Evolutionary conservation across 2,888 invertebrate species (phyloP).

Genomic region (Papilio protenor): DNA sequence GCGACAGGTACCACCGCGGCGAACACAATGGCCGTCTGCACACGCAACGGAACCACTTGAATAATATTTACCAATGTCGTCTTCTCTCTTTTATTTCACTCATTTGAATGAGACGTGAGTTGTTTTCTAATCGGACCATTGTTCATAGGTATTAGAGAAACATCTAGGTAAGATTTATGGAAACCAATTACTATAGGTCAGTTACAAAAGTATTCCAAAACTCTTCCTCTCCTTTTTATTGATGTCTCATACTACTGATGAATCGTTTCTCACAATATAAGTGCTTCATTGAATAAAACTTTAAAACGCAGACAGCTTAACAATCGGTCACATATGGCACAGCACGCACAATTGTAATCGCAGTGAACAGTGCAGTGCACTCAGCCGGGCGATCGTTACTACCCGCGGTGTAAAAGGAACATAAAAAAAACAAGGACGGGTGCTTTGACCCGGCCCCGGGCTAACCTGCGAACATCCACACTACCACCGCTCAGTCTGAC

Average conservation of each 20-base stretch:
- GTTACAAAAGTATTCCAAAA: neutral
- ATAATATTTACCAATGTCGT: slow-evolving; percentile 38
- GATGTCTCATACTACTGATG: neutral
- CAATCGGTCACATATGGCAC: slow-evolving; percentile 9
- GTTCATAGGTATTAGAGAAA: neutral
- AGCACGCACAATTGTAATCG: slow-evolving; percentile 7
- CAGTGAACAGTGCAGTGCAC: slow-evolving; percentile 35
- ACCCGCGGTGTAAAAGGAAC: slow-evolving; percentile 25
- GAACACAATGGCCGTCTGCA: slow-evolving; percentile 33
- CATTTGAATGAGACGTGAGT: neutral
- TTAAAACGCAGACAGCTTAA: neutral
- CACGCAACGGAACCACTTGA: slow-evolving; percentile 37
- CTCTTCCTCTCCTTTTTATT: neutral
- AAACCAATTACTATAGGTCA: neutral
- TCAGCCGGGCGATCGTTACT: slow-evolving; percentile 38
- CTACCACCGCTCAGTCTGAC: slow-evolving; percentile 23
- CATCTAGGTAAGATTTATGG: neutral
- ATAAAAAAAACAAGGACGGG: slow-evolving; percentile 51
- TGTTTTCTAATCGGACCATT: slow-evolving; percentile 25
- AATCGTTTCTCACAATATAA: neutral
- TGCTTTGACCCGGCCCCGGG: slow-evolving; percentile 61
- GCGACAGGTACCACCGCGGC: slow-evolving; percentile 30
- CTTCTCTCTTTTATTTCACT: slow-evolving; percentile 28
- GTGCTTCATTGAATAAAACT: neutral
- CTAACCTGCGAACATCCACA: slow-evolving; percentile 37